A percentile compares a stretch with the other conserved stretches of the same genome.
Evolutionary conservation across 2,797 vertebrate species (phyloP).

Genomic region (Falco novaeseelandiae): DNA sequence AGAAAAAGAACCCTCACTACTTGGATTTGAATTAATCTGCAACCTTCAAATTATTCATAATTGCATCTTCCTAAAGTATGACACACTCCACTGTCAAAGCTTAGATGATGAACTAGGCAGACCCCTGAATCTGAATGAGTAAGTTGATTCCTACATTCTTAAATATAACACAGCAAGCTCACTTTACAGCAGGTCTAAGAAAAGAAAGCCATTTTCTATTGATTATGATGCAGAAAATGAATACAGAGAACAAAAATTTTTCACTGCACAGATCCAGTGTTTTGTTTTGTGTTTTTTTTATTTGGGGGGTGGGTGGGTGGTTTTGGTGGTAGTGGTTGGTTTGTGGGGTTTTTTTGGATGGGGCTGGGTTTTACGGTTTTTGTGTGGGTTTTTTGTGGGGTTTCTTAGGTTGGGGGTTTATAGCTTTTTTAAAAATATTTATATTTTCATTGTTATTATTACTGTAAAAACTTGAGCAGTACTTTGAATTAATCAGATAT

Average conservation of each 20-base stretch:
- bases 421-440: not conserved
- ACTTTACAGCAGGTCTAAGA: not conserved
- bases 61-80: not conserved
- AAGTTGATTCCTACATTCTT: not conserved
- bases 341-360: not conserved
- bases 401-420: not conserved
- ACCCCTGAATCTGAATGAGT: not conserved
- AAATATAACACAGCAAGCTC: not conserved
- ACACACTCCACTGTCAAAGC: not conserved
- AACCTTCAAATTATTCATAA: not conserved
- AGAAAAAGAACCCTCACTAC: not conserved
- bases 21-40: not conserved
- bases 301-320: not conserved
- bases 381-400: not conserved
- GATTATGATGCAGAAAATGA: not conserved
- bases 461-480: not conserved
- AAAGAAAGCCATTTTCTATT: not conserved
- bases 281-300: not conserved
- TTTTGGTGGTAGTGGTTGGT: not conserved
- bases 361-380: not conserved
- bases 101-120: not conserved
- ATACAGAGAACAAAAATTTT: not conserved
- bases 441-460: not conserved
- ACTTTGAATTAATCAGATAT: not conserved
- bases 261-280: not conserved